Evolutionary conservation across 2,113 vertebrate genomes (phyloP), one percentile per base, ranked within the genome.

Genomic region (Arizona elegans): DNA sequence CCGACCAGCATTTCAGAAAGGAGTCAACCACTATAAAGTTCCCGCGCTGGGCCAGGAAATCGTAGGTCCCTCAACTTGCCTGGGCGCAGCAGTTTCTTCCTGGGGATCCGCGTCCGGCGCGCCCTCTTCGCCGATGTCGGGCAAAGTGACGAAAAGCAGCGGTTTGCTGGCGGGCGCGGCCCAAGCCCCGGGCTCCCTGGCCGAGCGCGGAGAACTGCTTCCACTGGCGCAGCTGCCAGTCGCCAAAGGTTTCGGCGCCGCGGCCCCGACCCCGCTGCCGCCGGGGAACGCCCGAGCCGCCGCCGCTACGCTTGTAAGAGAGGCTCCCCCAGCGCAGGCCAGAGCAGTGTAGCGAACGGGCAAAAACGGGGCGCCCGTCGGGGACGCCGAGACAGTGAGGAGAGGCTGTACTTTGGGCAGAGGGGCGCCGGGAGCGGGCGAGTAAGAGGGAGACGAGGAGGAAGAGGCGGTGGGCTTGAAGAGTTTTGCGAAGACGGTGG

Each of bases 71-170:
- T 96, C 97, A 97, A 38, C 56, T 26, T 88, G 91, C 52, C 94
- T 2, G 92, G 3, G 43, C 21, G 38, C 54, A 47, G 90, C 0
- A n/a, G 62, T 24, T 0, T 65, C 38, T 15, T 95, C 95, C 56
- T 94, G 95, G 1, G 93, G 91, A 50, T 96, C 94, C 29, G 87
- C 62, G 70, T 93, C 97, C 0, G 92, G 94, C 19, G 50, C 81
- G 93, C 92, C 87, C 91, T 97, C 98, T 89, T 98, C 97, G 0
- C 97, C 97, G 59, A 98, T 96, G 94, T 93, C 96, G 0, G 97
- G 97, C 90, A 97, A 93, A 26, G 96, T 91, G 91, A 95, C 93
- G 93, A 95, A 10, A 24, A 94, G 95, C 90, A 93, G 88, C 65
- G 53, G 92, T 90, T 88, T 26, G 92, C 53, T 62, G 0, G 52